Evolutionary conservation across 2,888 invertebrate species (phyloP).

Genomic region (Drosophila mimica): DNA sequence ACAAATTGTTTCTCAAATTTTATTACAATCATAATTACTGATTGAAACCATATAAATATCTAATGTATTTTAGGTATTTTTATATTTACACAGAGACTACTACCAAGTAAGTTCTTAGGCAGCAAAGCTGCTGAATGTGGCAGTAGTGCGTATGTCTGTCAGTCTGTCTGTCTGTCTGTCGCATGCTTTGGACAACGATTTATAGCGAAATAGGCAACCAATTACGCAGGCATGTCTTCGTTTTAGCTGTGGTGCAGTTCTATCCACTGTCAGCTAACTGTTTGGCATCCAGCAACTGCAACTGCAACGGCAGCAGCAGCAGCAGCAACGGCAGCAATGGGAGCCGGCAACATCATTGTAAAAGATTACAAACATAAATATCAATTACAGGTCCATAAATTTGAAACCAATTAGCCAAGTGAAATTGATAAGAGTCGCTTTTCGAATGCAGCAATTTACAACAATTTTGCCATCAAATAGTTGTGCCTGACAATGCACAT

Average conservation of each 20-base stretch:
- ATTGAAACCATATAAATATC: not conserved
- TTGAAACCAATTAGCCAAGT: slow-evolving; percentile 84
- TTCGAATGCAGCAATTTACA: slow-evolving; percentile 67
- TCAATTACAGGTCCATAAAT: slow-evolving; percentile 84
- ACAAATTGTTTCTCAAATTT: not conserved
- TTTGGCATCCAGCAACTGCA: slow-evolving; percentile 56
- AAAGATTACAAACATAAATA: slow-evolving; percentile 80
- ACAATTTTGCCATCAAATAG: slow-evolving; percentile 63
- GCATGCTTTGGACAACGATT: slow-evolving; percentile 54
- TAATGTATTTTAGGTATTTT: slow-evolving; percentile 9
- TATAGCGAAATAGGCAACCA: slow-evolving; percentile 76
- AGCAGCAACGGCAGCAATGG: slow-evolving; percentile 20
- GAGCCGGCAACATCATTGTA: slow-evolving; percentile 30
- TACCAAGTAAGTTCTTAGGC: slow-evolving; percentile 14
- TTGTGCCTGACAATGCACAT: slow-evolving; percentile 56
- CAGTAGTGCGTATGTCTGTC: slow-evolving; percentile 19
- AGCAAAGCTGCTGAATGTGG: slow-evolving; percentile 6
- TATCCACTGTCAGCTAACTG: slow-evolving; percentile 48
- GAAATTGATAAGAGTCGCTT: slow-evolving; percentile 82
- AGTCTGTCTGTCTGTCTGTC: not conserved
- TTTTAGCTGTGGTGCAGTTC: slow-evolving; percentile 19
- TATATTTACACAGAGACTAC: not conserved
- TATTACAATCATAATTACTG: not conserved
- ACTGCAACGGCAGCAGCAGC: slow-evolving; percentile 5
- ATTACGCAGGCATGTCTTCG: slow-evolving; percentile 70